Base-by-base conservation (phyloP, 2,797 vertebrate species). In the Lepus townsendii region DNA sequence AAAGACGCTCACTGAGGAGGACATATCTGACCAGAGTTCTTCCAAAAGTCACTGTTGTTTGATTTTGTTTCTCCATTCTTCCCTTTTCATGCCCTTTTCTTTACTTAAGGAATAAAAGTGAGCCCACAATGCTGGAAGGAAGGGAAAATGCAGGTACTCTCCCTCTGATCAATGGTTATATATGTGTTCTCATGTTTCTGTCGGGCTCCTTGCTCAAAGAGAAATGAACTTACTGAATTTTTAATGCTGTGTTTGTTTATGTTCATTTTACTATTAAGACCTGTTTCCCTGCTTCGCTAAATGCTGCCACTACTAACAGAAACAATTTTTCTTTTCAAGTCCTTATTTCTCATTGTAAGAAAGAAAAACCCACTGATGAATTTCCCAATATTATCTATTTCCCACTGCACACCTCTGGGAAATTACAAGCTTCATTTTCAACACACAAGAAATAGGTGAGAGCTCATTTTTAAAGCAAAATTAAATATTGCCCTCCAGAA, bases 381-480 rank as follows among this genome's bases (percentile, higher is more conserved):
- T 86, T 95, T 88, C 22, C 54, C 66, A 69, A 88, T 90, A 76
- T 90, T 95, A 93, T 95, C 93, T 93, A 85, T 93, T 96, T 96
- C 80, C 50, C 73, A 84, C 83, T 90, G 13, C 3, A 88, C 68
- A 95, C 95, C 93, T 94, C 95, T 96, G 83, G 95, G 92, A 97
- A 97, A 96, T 95, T 96, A 96, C 24, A 95, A 54, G 73, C 80
- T 91, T 96, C 86, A 94, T 96, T 96, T 96, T 93, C 77, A 96
- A 93, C 89, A 97, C 60, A 83, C 38, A 52, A 97, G 52, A 78
- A 95, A 90, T 87, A 93, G 8, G 72, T 94, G 69, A 94, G 71
- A 96, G 82, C 63, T 93, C 83, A 92, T 95, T 90, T 96, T 93
- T 88, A 94, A 96, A 95, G 52, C n/a, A 96, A 95, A 96, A 94